Evolutionary conservation across 2,888 invertebrate species (phyloP).

Genomic region (Rhamnusium bicolor): DNA sequence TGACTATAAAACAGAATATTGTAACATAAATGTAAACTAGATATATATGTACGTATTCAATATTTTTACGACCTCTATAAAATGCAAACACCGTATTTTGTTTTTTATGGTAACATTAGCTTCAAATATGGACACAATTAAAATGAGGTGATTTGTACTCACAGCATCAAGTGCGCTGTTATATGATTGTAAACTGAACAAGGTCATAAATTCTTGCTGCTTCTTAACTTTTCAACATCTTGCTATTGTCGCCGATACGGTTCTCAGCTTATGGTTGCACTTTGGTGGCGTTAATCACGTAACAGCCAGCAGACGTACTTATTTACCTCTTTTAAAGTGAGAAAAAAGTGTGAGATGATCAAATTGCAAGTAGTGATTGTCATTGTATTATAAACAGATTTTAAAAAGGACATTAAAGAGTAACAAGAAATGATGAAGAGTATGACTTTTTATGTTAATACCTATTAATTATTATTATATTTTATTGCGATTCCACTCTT

Average conservation of each 20-base stretch:
- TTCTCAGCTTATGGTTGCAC: constrained; percentile 5
- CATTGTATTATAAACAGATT: background rate
- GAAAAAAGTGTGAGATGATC: constrained; percentile 11
- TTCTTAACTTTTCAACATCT: constrained; percentile 31
- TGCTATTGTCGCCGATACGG: constrained; percentile 13
- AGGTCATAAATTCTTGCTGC: constrained; percentile 24
- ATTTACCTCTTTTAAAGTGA: background rate
- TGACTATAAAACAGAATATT: constrained; percentile 8
- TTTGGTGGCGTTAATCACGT: constrained; percentile 31
- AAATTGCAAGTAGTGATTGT: background rate
- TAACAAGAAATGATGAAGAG: background rate
- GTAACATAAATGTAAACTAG: background rate
- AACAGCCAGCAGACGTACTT: background rate
- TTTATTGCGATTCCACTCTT: no score
- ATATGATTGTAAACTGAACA: constrained; percentile 25
- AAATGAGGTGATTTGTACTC: constrained; percentile 36
- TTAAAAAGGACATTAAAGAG: background rate
- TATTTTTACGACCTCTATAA: constrained; percentile 19
- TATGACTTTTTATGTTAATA: no score
- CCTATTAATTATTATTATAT: no score
- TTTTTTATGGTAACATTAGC: constrained; percentile 29
- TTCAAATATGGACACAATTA: constrained; percentile 31
- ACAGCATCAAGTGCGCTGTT: constrained; percentile 32
- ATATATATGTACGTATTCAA: constrained; percentile 18
- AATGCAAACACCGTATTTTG: constrained; percentile 18